A percentile compares a stretch with the other conserved stretches of the same genome.
These are phyloP conservation scores for Indri indri DNA, from an alignment of 2,113 vertebrate genomes.

Conservation along the genomic window DNA sequence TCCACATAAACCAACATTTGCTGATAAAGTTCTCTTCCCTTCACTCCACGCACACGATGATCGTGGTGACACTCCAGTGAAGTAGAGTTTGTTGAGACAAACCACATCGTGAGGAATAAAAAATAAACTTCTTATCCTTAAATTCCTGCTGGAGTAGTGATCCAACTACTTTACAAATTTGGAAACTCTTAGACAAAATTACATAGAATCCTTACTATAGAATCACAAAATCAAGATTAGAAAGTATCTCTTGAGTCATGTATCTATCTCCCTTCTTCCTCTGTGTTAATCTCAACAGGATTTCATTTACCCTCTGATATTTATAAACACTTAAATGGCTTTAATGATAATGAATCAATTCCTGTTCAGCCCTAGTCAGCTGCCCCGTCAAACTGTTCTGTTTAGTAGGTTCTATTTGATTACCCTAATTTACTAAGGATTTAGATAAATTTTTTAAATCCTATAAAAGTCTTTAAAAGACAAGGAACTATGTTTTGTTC, in stretches of 20 bases:
- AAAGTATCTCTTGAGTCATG: not conserved
- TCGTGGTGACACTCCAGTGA: not conserved
- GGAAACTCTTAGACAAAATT: not conserved
- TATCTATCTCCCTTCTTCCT: not conserved
- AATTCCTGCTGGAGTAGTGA: not conserved
- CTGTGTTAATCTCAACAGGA: not conserved
- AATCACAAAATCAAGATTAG: not conserved
- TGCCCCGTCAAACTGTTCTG: not conserved
- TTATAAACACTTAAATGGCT: slow-evolving; percentile 21
- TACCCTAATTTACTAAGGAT: not conserved
- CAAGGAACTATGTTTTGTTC: not conserved
- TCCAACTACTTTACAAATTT: not conserved
- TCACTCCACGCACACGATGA: not conserved
- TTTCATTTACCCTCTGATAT: not conserved
- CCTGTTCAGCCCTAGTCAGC: not conserved
- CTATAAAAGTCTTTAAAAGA: not conserved
- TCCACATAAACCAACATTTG: not conserved
- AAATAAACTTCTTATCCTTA: not conserved
- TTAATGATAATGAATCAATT: not conserved
- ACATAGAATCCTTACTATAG: not conserved
- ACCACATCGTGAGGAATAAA: not conserved
- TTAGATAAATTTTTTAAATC: not conserved
- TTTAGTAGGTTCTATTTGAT: not conserved
- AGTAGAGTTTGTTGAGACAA: not conserved
- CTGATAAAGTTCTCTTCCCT: not conserved